Conservation (phyloP, 2,113 vertebrate species). For the human region GRCh38 chr7:1483501-1484000, state of each 20-base stretch:
- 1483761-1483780: slow-evolving; percentile 98
- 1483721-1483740: slow-evolving; percentile 62
- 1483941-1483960: slow-evolving; percentile 93
- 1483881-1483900: too few relatives aligned
- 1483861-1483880: not conserved
- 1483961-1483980: slow-evolving; percentile 97
- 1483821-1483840: slow-evolving; percentile 98
- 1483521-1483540: rapidly evolving
- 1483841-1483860: slow-evolving; percentile 95
- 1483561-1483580: too few relatives aligned
- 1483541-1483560: too few relatives aligned
- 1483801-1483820: slow-evolving; percentile 96
- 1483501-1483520: not conserved
- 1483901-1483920: too few relatives aligned
- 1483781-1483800: slow-evolving; percentile 98
- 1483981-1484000: slow-evolving; percentile 95
- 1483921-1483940: rapidly evolving
- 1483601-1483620: not conserved
- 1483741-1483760: slow-evolving; percentile 95
- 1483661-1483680: not conserved
- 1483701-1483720: too few relatives aligned
- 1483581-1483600: too few relatives aligned
- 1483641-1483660: not conserved
- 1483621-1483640: too few relatives aligned
- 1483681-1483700: not conserved